Base-by-base conservation (phyloP, 2,888 invertebrate species). In the Camptogramma bilineatum region DNA sequence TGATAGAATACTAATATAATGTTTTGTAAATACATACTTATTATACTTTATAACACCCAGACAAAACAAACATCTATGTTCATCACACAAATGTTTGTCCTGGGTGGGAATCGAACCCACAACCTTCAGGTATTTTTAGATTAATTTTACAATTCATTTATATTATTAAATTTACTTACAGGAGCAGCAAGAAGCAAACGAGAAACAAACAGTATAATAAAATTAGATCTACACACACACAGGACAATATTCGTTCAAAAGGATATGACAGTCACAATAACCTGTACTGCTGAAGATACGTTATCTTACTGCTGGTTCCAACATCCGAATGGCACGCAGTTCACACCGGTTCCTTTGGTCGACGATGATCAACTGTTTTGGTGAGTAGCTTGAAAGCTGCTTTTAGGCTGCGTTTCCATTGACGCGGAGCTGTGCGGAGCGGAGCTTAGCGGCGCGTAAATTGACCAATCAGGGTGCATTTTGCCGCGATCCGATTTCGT, bases 251-350 rank as follows among this genome's bases (percentile, higher is more conserved):
- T 90, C 51, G 88, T 87, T 0, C 81, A 90, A 75, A 77, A 75
- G 42, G 72, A 80, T 21, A 73, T 77, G 34, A 73, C 79, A n/a
- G 82, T 92, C 52, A 85, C 81, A 0, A 76, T 93, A 7, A 78
- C 73, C 63, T 93, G 93, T 58, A 78, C 76, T 0, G 87, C 88
- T 0, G 83, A 85, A 0, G 75, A 78, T 2, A 84, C 91, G 0
- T 78, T 93, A 3, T 73, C 79, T 1, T 93, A 93, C 71, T 93
- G 93, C 73, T 93, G 93, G 93, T 92, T 90, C 71, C 86, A 86
- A 63, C 89, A 90, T 61, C 92, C 93, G 0, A 88, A 92, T 50
- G 91, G 93, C 0, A 74, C 83, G 0, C 88, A 89, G 65, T 90
- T 76, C 66, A 87, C 90, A 0, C 91, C 92, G 0, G 80, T 83